phyloP scores from a whole-genome alignment of 1,140 invertebrate genomes.

The Drosophila ambigua region DNA sequence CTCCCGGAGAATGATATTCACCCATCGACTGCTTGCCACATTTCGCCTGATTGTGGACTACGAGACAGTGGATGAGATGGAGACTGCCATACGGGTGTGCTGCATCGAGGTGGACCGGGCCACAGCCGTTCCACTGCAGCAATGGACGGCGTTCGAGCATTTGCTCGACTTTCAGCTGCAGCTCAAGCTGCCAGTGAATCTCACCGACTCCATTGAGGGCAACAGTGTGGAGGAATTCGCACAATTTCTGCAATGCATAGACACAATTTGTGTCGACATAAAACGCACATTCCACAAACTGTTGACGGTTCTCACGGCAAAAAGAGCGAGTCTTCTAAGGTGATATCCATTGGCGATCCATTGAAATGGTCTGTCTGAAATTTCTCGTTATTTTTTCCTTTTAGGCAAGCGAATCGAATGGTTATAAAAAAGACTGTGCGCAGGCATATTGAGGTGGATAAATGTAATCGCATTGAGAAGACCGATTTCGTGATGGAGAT shows the following conservation, averaged over 20 bases:
- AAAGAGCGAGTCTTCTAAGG: conserved; percentile 33
- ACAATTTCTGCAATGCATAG: conserved; percentile 35
- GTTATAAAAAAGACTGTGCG: conserved; percentile 41
- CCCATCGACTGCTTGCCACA: conserved; percentile 34
- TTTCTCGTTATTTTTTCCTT: not conserved
- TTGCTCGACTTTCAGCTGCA: conserved; percentile 57
- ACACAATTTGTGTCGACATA: conserved; percentile 33
- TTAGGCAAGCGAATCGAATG: conserved; percentile 52
- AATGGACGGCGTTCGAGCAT: conserved; percentile 31
- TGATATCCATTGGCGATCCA: not conserved
- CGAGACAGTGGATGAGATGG: conserved; percentile 23
- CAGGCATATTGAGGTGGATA: conserved; percentile 9
- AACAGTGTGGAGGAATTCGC: conserved; percentile 31
- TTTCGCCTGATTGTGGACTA: conserved; percentile 50
- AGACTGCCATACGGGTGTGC: conserved; percentile 36
- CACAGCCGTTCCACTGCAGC: not conserved
- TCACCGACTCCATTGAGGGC: conserved; percentile 34
- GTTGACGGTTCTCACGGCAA: conserved; percentile 7
- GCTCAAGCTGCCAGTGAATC: conserved; percentile 53
- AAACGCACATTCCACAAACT: conserved; percentile 18
- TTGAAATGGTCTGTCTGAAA: not conserved
- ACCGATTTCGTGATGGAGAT: conserved; percentile 44
- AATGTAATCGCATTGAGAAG: conserved; percentile 24
- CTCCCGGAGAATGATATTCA: conserved; percentile 45
- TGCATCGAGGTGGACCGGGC: conserved; percentile 21